Conservation (phyloP, 2,888 invertebrate species). For the Oscheius sp. region DNA sequence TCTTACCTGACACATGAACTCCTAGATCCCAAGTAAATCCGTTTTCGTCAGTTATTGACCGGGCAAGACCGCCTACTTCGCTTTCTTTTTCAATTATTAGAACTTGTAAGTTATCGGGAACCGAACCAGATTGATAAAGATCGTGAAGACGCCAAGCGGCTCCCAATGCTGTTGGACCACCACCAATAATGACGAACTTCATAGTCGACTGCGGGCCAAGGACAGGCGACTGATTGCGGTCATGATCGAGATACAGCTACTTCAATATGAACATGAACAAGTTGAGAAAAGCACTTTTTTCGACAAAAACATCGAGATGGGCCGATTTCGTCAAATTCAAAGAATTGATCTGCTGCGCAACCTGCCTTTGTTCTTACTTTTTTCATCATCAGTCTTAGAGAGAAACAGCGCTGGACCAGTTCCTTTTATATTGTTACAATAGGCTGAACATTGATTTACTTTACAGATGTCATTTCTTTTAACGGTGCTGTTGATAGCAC, state of each 20-base stretch:
- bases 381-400: neutral
- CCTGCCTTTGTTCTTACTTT: neutral
- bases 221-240: constrained; percentile 21
- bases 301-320: neutral
- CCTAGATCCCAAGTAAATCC: constrained; percentile 48
- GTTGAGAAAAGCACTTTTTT: neutral
- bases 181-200: constrained; percentile 43
- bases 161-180: constrained; percentile 47
- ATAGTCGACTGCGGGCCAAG: constrained; percentile 28
- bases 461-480: neutral
- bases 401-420: neutral
- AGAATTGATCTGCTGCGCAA: neutral
- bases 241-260: constrained; percentile 1
- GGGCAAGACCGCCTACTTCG: constrained; percentile 40
- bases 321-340: neutral
- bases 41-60: constrained; percentile 35
- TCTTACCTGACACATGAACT: constrained; percentile 39
- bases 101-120: constrained; percentile 32
- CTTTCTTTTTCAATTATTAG: constrained; percentile 37
- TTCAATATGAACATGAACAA: neutral
- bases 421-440: constrained; percentile 21
- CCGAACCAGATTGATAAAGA: constrained; percentile 26
- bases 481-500: neutral
- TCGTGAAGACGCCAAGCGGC: constrained; percentile 39
- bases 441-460: neutral